Evolutionary conservation across 2,797 vertebrate genomes (phyloP), one percentile per base, ranked within the genome.

Genomic region (Cossypha dichroa): DNA sequence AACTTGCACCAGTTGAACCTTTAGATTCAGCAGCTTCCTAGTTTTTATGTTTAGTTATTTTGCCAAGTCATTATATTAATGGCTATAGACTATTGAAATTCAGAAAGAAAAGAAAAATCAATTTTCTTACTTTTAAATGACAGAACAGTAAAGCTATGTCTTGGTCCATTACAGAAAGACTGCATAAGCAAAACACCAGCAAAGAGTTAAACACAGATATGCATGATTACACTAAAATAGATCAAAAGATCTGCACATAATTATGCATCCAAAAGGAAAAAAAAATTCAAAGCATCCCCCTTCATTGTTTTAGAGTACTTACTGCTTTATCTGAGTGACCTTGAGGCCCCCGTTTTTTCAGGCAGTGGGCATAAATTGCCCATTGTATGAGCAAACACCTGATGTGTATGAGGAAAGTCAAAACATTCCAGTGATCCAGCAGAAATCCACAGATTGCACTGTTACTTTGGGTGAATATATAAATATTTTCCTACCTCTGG

Each of bases 271-370:
- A 28, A 90, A 93, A 49, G 2, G 36, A 36, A 85, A 76, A 36
- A 36, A 34, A 2, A 22, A 2, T 29, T 60, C 29, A 38, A 54
- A 68, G 1, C 6, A 62, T 5, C 11, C 36, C 1, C 4, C 62
- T 40, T 55, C 2, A 38, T 46, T 79, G 4, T 46, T 69, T 92
- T 46, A 43, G 25, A 74, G 16, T 41, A 17, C 10, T 59, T 83
- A 34, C 22, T 67, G 19, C 43, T 88, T 88, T 58, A 43, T 79
- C 19, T 60, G 40, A 46, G 4, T 70, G 33, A 36, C 48, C 88
- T 85, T 76, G 33, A 67, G 43, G 13, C 5, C 3, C 8, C 2
- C 1, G 1, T 63, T 14, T 19, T 84, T 82, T 54, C 2, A 5
- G 28, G 22, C 28, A 49, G 9, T 48, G 8, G 48, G 11, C 20